Base-by-base conservation (phyloP, 2,113 vertebrate genomes). In the Phaethon lepturus region DNA sequence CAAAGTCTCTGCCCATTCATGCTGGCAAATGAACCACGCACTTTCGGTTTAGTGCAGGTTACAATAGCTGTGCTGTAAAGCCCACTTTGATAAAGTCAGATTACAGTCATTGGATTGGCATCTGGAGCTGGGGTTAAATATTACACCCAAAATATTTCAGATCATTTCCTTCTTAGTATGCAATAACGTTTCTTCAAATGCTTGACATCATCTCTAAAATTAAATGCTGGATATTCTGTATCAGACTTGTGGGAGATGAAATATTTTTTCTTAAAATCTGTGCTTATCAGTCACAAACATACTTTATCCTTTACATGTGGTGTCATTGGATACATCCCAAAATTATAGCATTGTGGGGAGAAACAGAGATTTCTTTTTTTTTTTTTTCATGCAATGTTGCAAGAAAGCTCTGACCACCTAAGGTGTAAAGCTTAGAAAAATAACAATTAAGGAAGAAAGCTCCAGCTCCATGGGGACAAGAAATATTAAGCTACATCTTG, bases 121-220 rank as follows among this genome's bases (percentile, higher is more conserved):
- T 52, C 84, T 38, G 28, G 24, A 33, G 17, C 55, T 45, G 90
- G 67, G 76, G 53, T 88, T 82, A 79, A 63, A 42, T 69, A 86
- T 60, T 64, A 69, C 59, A 53, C 7, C 17, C 35, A 74, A 93
- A 82, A 3, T 10, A 42, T 58, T 91, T 92, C 71, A 78, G 24
- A 90, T 63, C 1, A 62, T 94, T 94, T 95, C 24, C 68, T 85
- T 97, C 62, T 93, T 56, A 81, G 17, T 7, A 42, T 25, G 13
- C 63, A 95, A 31, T 55, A 62, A 33, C 31, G 10, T 76, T 88
- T 74, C 76, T 94, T 94, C 86, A 96, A 86, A 92, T 90, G n/a
- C 17, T 90, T 93, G 58, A 90, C 82, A 79, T 95, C 24, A 19
- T 86, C 69, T 94, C 62, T 93, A 64, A 97, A 97, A 97, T 92